Base-by-base conservation (phyloP, 1,140 invertebrate species). In the Megathymus violae region DNA sequence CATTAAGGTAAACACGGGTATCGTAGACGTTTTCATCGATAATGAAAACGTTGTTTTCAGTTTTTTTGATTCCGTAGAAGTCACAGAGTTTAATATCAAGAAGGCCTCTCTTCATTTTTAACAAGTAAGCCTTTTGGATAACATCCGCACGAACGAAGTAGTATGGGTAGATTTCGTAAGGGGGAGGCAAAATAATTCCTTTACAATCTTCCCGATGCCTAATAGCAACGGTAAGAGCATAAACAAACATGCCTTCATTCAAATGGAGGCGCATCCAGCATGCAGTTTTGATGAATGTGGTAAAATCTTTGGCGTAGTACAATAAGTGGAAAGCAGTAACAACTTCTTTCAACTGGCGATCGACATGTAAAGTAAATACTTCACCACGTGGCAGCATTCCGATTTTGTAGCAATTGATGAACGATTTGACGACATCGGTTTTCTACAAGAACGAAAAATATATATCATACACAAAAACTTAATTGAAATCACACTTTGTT, bases 101-200 rank as follows among this genome's bases (percentile, higher is more conserved):
- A 52, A 82, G 64, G 14, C 87, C 84, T 58, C 64, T 88, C 73
- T 85, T 91, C 89, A 92, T 91, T 69, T 94, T 94, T 40, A 93
- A 81, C 31, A 92, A 67, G 61, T 94, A 92, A 10, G 94, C 93
- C 36, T 93, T 86, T 19, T 94, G 88, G 1, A 95, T 92, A 1
- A 94, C 92, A 63, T 93, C 91, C 6, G 76, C 88, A 66, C 93
- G 92, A 66, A 95, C 93, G 91, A 94, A 93, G 74, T 91, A 92
- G 78, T 93, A 92, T 15, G 95, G 95, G 56, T 93, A 92, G n/a
- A 95, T 90, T 84, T 96, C 95, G 66, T 95, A 95, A 4, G 94
- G 91, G 19, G 94, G 92, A 0, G 95, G 95, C 1, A 95, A 73
- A 3, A 92, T 81, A 14, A 95, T 84, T 16, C 91, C 92, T 43